Conservation (phyloP, 1,140 invertebrate genomes). For the Cherax destructor region DNA sequence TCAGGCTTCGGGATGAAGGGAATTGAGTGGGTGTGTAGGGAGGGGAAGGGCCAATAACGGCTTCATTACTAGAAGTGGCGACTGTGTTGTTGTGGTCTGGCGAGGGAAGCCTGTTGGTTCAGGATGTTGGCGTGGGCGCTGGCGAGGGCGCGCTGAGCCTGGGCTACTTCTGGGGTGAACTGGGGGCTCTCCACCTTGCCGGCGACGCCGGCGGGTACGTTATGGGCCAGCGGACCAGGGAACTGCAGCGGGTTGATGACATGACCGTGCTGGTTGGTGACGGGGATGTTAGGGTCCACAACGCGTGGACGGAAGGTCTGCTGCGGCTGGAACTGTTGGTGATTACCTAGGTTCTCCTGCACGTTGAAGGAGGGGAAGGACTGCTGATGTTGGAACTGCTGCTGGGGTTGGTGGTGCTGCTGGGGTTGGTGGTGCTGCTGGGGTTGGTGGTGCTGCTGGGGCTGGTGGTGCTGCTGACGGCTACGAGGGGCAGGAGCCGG, state of each 20-base stretch:
- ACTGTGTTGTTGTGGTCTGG: background rate
- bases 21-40: background rate
- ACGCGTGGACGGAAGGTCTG: background rate
- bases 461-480: background rate
- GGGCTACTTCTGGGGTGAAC: conserved; percentile 56
- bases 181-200: conserved; percentile 19
- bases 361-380: conserved; percentile 32
- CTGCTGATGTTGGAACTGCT: background rate
- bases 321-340: background rate
- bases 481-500: conserved; percentile 8
- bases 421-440: background rate
- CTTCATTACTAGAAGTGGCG: background rate
- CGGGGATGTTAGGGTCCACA: conserved; percentile 33
- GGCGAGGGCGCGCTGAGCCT: conserved; percentile 57
- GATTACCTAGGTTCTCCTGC: background rate
- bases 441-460: background rate
- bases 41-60: background rate
- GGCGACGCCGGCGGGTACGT: conserved; percentile 38
- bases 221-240: conserved; percentile 59
- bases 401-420: too few species aligned
- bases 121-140: conserved; percentile 57
- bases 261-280: conserved; percentile 48
- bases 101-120: conserved; percentile 46
- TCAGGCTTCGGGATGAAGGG: background rate
- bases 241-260: conserved; percentile 64